A percentile compares a stretch with the other conserved stretches of the same genome.
phyloP scores from a whole-genome alignment of 1,140 invertebrate genomes.

The Leptinotarsa defecta region DNA sequence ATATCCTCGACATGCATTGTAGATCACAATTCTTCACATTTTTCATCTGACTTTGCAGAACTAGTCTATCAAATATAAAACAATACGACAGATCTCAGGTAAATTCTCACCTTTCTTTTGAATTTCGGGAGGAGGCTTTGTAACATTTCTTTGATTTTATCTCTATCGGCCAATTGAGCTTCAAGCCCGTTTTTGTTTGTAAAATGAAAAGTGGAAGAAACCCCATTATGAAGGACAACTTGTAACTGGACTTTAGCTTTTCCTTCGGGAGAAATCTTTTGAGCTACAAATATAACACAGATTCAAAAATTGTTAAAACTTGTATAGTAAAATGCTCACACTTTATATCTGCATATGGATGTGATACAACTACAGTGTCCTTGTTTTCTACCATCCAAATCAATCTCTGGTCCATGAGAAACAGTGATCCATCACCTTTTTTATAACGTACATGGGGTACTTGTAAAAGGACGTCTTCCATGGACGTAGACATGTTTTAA shows the following conservation, averaged over 20 bases:
- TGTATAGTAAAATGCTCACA: constrained; percentile 63
- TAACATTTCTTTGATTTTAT: constrained; percentile 91
- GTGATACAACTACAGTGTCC: constrained; percentile 88
- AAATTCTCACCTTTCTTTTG: constrained; percentile 71
- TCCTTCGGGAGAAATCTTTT: constrained; percentile 98
- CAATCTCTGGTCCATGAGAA: constrained; percentile 92
- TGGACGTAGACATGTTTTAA: constrained; percentile 74
- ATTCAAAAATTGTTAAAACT: constrained; percentile 10
- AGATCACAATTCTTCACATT: no score
- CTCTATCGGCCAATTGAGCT: constrained; percentile 86
- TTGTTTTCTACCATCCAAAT: constrained; percentile 94
- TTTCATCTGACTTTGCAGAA: no score
- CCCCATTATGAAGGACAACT: constrained; percentile 91
- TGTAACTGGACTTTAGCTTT: constrained; percentile 99
- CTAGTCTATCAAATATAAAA: no score
- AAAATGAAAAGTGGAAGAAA: constrained; percentile 97
- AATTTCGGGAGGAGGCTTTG: constrained; percentile 94
- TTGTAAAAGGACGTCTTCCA: constrained; percentile 92
- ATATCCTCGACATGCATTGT: no score
- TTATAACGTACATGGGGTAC: constrained; percentile 91
- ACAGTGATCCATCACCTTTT: constrained; percentile 94
- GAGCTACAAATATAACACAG: constrained; percentile 67
- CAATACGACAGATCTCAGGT: constrained; percentile 7
- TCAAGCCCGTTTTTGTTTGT: constrained; percentile 83
- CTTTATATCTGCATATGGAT: constrained; percentile 96